A percentile compares a stretch with the other conserved stretches of the same genome.
These are phyloP conservation scores for Chloromyia formosa DNA, from an alignment of 2,888 invertebrate species.

Conservation along the genomic window DNA sequence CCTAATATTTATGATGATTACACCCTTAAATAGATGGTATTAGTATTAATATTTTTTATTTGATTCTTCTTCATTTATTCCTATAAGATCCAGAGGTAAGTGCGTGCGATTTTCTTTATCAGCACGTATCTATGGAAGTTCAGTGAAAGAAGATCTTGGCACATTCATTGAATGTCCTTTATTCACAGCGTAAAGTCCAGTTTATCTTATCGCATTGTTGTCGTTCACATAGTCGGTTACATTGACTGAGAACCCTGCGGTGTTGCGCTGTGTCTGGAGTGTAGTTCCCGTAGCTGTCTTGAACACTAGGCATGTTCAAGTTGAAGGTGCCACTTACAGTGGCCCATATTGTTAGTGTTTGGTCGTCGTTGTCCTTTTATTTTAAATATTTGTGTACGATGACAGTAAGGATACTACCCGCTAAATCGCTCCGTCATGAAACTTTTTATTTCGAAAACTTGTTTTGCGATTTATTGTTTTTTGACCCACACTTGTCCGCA, in stretches of 20 bases:
- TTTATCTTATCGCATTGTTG: background rate
- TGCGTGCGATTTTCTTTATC: too few relatives aligned
- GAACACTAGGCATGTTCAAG: slow-evolving; percentile 40
- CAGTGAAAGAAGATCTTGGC: background rate
- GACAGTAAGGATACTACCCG: too few relatives aligned
- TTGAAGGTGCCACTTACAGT: slow-evolving; percentile 54
- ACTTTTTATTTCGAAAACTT: too few relatives aligned
- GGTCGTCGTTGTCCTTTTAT: background rate
- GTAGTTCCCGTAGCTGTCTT: slow-evolving; percentile 15
- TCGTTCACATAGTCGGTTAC: background rate
- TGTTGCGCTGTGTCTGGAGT: too few relatives aligned
- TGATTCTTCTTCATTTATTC: too few relatives aligned
- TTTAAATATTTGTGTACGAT: slow-evolving; percentile 16
- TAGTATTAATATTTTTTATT: background rate
- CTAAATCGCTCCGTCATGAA: too few relatives aligned
- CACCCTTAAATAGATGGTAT: background rate
- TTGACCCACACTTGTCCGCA: too few relatives aligned
- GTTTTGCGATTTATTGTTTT: too few relatives aligned
- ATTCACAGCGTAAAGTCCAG: background rate
- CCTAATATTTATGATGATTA: background rate
- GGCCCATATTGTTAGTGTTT: slow-evolving; percentile 52
- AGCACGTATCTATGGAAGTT: background rate
- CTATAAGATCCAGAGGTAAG: too few relatives aligned
- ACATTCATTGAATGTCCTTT: background rate
- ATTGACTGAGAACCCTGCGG: background rate